Base-by-base conservation (phyloP, 2,113 vertebrate genomes). In the Phrynosoma platyrhinos region DNA sequence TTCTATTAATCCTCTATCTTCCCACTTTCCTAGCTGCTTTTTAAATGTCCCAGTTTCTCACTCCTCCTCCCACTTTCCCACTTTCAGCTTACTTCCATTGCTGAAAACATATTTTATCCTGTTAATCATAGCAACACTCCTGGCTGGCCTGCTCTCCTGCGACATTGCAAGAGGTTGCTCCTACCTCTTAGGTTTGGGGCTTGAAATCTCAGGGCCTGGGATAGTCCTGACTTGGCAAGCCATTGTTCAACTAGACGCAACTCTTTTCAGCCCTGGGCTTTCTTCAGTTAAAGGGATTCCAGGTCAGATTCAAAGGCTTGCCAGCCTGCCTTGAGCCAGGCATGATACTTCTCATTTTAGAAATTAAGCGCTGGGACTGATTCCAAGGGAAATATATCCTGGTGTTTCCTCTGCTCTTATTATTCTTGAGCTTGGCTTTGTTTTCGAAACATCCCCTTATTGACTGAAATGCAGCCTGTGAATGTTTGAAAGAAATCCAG, bases 311-410 rank as follows among this genome's bases (percentile, higher is more conserved):
- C 16, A 30, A 7, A 21, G 2, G n/a, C 64, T 52, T 77, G 72
- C 72, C 55, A 30, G 32, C 32, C 36, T 23, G 69, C 75, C 62
- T 36, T 66, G 18, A 87, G 23, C 53, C 9, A 62, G 13, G 58
- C 58, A 9, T 1, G 1, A 30, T 6, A 16, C 76, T 12, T 87
- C 27, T 40, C 32, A 16, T 42, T 62, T 72, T 21, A 74, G 78
- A 81, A 81, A 87, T 81, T 81, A 74, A 87, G 27, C 64, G 10
- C 52, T 30, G 86, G 84, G 78, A 58, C 42, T 13, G 4, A 32
- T 81, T 72, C 86, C 86, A 87, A 36, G 23, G 78, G 52, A 74
- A 74, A 16, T 18, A 3, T 27, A 36, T 62, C 69, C 86, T 5
- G 36, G 68, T 40, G 86, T 55, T 81, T 81, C 78, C 79, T 52